Conservation (phyloP, 2,113 vertebrate species). For the Emydocephalus ijimae region DNA sequence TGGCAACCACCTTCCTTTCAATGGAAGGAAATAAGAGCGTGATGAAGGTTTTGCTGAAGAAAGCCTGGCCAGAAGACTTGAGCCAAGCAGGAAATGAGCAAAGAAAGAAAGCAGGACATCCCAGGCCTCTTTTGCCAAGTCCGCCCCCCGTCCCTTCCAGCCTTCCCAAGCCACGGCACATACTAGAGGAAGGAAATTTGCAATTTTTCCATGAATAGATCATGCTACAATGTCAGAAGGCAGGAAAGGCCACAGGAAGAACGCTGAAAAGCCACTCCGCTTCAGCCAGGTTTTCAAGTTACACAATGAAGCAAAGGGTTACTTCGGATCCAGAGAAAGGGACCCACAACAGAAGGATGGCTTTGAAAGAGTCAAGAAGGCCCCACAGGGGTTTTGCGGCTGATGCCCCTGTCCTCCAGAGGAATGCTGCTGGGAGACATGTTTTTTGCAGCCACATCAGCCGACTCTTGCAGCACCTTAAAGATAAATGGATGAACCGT, state of each 20-base stretch:
- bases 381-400: constrained; percentile 22
- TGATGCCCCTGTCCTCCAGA: neutral
- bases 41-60: neutral
- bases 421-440: constrained; percentile 10
- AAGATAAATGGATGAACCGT: neutral
- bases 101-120: constrained; percentile 1
- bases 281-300: constrained; percentile 8
- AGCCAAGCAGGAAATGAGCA: constrained; percentile 45
- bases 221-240: constrained; percentile 63
- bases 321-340: constrained; percentile 37
- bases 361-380: neutral
- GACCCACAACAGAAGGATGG: constrained; percentile 22
- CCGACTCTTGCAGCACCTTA: neutral
- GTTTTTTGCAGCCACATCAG: neutral
- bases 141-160: constrained; percentile 3
- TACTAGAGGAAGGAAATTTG: constrained; percentile 50
- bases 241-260: constrained; percentile 64
- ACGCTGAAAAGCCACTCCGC: constrained; percentile 42
- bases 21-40: neutral
- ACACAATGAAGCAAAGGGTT: constrained; percentile 57
- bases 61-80: constrained; percentile 17
- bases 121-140: constrained; percentile 27
- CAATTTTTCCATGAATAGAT: constrained; percentile 62
- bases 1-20: constrained; percentile 24
- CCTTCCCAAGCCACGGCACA: constrained; percentile 28